These are phyloP conservation scores for Trinorchestia longiramus DNA, from an alignment of 1,140 invertebrate genomes.

Conservation along the genomic window DNA sequence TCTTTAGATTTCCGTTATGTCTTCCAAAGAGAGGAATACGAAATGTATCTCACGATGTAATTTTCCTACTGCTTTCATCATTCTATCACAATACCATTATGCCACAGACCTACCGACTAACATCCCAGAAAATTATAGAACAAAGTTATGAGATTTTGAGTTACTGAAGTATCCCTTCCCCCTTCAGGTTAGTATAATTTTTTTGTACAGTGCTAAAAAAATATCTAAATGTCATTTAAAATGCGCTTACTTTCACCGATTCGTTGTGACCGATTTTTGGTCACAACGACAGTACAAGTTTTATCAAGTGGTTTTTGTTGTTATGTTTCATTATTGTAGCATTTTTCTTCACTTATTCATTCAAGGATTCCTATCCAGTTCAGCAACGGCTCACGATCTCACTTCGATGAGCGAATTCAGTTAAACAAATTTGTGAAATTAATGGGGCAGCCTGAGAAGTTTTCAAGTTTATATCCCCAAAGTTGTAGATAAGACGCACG, in stretches of 20 bases:
- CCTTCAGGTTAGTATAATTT: neutral
- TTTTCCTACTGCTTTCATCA: neutral
- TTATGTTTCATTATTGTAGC: neutral
- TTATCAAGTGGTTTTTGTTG: neutral
- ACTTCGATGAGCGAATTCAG: neutral
- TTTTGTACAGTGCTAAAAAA: neutral
- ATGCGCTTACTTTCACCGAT: too few relatives aligned
- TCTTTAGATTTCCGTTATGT: too few relatives aligned
- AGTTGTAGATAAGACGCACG: neutral
- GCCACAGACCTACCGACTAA: neutral
- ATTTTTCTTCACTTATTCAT: neutral
- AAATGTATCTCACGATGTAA: neutral
- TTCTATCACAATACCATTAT: neutral
- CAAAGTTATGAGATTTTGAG: neutral
- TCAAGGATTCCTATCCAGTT: neutral
- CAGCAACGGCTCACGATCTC: neutral
- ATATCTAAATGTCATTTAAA: too few relatives aligned
- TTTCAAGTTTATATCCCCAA: neutral
- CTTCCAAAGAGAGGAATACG: neutral
- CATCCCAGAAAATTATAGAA: neutral
- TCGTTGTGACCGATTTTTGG: too few relatives aligned
- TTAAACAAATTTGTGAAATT: neutral
- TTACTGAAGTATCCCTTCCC: neutral
- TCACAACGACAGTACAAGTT: neutral
- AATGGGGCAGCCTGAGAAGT: neutral